These are phyloP conservation scores for Byasa hedistus DNA, from an alignment of 2,888 invertebrate species.

Conservation along the genomic window DNA sequence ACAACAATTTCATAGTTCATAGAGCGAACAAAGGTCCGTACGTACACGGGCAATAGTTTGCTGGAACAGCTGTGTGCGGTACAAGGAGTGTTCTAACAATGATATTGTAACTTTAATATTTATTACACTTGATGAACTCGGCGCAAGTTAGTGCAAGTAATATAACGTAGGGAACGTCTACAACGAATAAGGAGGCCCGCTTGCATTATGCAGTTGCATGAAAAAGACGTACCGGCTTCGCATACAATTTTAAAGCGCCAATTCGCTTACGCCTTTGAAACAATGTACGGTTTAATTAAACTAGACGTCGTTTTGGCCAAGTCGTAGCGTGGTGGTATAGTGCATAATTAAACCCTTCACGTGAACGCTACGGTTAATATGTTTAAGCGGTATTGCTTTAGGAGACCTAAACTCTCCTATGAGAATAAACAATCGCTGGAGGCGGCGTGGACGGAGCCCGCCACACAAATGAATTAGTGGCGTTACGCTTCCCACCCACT, in stretches of 20 bases:
- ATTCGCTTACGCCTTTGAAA: constrained; percentile 60
- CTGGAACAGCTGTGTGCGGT: constrained; percentile 61
- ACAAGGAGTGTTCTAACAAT: constrained; percentile 67
- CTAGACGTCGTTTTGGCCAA: constrained; percentile 65
- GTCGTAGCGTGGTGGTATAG: constrained; percentile 58
- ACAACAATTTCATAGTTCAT: constrained; percentile 68
- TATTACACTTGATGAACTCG: constrained; percentile 74
- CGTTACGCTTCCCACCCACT: constrained; percentile 46
- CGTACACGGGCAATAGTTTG: constrained; percentile 69
- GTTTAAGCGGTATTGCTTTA: constrained; percentile 75
- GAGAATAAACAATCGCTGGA: constrained; percentile 71
- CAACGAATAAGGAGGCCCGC: constrained; percentile 38
- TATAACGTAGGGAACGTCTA: constrained; percentile 41
- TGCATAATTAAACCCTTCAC: constrained; percentile 75
- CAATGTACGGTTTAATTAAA: constrained; percentile 75
- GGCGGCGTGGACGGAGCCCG: constrained; percentile 61
- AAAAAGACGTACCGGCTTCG: constrained; percentile 60
- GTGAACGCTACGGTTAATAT: constrained; percentile 76
- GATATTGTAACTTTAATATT: constrained; percentile 77
- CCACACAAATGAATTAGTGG: constrained; percentile 76
- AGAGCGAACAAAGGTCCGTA: constrained; percentile 63
- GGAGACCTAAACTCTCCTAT: constrained; percentile 77
- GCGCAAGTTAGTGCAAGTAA: constrained; percentile 52
- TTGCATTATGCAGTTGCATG: constrained; percentile 44
- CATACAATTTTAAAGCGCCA: constrained; percentile 61